Evolutionary conservation across 92 coral and sea anemone genomes (phyloP).

Genomic region (Desmophyllum pertusum): DNA sequence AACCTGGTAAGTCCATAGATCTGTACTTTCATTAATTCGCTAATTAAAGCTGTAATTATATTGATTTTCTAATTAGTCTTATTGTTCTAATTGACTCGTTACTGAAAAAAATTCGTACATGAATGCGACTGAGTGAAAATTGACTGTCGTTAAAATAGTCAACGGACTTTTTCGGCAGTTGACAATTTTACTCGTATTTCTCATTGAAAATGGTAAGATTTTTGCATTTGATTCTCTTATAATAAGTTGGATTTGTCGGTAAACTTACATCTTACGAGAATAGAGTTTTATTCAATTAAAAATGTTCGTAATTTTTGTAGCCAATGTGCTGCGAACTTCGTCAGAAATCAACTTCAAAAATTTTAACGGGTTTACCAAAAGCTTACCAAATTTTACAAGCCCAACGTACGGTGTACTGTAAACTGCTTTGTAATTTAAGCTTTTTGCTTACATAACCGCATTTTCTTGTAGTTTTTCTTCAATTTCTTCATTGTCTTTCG

Average conservation of each 20-base stretch:
- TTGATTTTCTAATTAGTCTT: slow-evolving; percentile 15
- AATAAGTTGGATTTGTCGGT: neutral
- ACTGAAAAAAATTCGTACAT: neutral
- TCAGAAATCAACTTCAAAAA: neutral
- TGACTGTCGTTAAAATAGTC: neutral
- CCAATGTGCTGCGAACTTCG: neutral
- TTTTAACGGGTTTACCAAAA: neutral
- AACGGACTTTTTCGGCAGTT: neutral
- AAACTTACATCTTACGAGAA: neutral
- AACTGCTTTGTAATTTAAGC: too few species aligned
- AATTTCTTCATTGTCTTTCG: neutral
- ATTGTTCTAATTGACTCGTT: slow-evolving; percentile 40
- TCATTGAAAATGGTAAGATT: slow-evolving; percentile 30
- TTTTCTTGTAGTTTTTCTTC: too few species aligned
- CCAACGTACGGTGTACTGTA: too few species aligned
- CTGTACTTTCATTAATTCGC: neutral
- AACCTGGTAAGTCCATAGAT: slow-evolving; percentile 6
- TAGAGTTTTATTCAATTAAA: neutral
- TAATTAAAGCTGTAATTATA: neutral
- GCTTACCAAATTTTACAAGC: neutral
- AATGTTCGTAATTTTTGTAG: neutral
- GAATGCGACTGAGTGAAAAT: neutral
- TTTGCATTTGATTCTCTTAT: neutral
- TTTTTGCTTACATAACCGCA: too few species aligned
- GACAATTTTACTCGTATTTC: neutral